These are phyloP conservation scores for Mobula hypostoma DNA, from an alignment of 2,113 vertebrate species.

Conservation along the genomic window DNA sequence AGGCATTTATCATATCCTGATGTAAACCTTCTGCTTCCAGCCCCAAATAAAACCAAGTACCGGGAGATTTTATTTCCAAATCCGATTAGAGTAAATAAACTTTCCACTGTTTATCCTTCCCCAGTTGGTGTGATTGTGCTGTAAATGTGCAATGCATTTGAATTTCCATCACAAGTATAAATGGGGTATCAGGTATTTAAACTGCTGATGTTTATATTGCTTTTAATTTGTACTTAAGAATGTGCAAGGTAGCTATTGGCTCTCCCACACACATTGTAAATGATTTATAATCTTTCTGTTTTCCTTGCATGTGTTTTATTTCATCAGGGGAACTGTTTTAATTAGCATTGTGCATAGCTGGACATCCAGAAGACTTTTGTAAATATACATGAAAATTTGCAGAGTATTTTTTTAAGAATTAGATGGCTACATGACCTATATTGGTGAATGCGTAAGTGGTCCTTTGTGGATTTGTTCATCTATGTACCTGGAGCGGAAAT, in stretches of 20 bases:
- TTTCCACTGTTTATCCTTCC: conserved; percentile 28
- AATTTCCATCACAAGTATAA: conserved; percentile 27
- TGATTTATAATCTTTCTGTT: conserved; percentile 33
- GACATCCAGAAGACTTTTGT: neutral
- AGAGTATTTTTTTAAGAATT: conserved; percentile 12
- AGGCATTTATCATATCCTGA: conserved; percentile 23
- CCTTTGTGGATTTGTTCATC: conserved; percentile 1
- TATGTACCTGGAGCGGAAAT: neutral
- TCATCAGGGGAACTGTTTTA: conserved; percentile 19
- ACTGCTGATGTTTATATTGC: conserved; percentile 23
- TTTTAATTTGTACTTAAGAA: conserved; percentile 37
- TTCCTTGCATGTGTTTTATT: conserved; percentile 31
- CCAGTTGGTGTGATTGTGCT: conserved; percentile 29
- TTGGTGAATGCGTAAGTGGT: neutral
- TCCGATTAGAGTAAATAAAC: conserved; percentile 33
- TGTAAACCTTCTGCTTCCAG: conserved; percentile 21
- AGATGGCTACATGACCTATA: neutral
- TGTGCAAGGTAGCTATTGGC: neutral
- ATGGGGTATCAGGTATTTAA: conserved; percentile 22
- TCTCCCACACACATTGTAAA: conserved; percentile 10
- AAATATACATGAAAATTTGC: neutral
- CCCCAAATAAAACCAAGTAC: conserved; percentile 36
- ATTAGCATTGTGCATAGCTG: conserved; percentile 20
- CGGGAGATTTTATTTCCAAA: conserved; percentile 35
- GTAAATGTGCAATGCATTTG: conserved; percentile 21